A percentile compares a stretch with the other conserved stretches of the same genome.
Conservation (phyloP, 53 echinoderm and acorn worm genomes). For the Hippasteria phrygiana region DNA sequence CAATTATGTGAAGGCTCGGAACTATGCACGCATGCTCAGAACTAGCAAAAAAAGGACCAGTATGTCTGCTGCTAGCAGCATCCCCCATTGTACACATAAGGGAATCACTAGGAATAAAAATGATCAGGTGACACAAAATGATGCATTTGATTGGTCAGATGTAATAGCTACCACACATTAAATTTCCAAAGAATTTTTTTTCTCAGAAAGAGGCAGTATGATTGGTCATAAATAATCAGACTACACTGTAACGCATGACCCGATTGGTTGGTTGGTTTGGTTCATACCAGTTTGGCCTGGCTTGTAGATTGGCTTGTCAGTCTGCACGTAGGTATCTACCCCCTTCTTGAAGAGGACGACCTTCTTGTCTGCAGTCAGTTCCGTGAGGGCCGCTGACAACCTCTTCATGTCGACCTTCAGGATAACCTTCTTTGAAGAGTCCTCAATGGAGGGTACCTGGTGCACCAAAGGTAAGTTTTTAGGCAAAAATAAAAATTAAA, state of each 20-base stretch:
- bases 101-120: too few species aligned
- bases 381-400: conserved; percentile 17
- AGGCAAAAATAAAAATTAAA: too few species aligned
- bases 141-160: too few species aligned
- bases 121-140: too few species aligned
- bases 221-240: not conserved
- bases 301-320: conserved; percentile 84
- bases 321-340: conserved; percentile 75
- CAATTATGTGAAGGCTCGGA: too few species aligned
- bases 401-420: conserved; percentile 42
- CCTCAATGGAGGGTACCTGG: conserved; percentile 45
- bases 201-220: not conserved
- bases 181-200: too few species aligned
- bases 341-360: conserved; percentile 35
- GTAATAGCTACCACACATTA: too few species aligned
- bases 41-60: too few species aligned
- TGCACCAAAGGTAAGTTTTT: too few species aligned
- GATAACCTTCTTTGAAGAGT: conserved; percentile 19
- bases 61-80: too few species aligned
- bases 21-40: too few species aligned
- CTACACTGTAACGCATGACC: not conserved
- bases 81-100: too few species aligned
- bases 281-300: conserved; percentile 75
- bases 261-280: not conserved
- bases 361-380: conserved; percentile 46